Evolutionary conservation across 1,140 invertebrate species (phyloP).

Genomic region (Scaptomyza montana): DNA sequence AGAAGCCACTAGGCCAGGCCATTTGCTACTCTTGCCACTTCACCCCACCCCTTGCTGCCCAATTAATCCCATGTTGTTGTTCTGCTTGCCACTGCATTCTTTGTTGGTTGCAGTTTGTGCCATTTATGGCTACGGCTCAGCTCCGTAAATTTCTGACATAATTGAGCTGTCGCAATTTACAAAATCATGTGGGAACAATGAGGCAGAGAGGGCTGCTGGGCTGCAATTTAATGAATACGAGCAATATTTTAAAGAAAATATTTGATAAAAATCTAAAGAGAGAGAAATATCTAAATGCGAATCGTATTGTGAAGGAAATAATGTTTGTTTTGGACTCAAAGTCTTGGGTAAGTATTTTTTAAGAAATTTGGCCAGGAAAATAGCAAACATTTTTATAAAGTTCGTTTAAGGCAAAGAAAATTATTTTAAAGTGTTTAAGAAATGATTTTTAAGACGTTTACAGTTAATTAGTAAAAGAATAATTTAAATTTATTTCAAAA

Average conservation of each 20-base stretch:
- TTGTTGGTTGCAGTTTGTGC: constrained; percentile 29
- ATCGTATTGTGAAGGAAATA: not conserved
- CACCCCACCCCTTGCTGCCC: not conserved
- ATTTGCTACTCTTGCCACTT: constrained; percentile 8
- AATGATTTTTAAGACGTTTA: too few relatives aligned
- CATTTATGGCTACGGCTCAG: constrained; percentile 45
- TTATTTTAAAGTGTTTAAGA: too few relatives aligned
- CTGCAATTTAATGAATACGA: constrained; percentile 32
- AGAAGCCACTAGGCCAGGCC: constrained; percentile 32
- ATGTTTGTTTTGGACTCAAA: not conserved
- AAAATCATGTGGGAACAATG: constrained; percentile 29
- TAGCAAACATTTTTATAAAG: too few relatives aligned
- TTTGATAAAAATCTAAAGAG: not conserved
- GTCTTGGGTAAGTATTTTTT: not conserved
- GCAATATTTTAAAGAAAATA: constrained; percentile 1
- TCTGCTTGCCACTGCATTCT: constrained; percentile 32
- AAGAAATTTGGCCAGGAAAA: too few relatives aligned
- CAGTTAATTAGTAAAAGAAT: too few relatives aligned
- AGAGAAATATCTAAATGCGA: not conserved
- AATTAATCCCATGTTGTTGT: constrained; percentile 1
- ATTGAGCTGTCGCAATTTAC: constrained; percentile 62
- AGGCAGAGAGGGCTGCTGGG: not conserved
- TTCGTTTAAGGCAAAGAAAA: too few relatives aligned
- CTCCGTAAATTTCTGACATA: constrained; percentile 60
- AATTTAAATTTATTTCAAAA: too few relatives aligned